Percentiles rank a stretch among this genome's conserved stretches.
Evolutionary conservation across 2,888 invertebrate genomes (phyloP).

Genomic region (Hypomecis punctinalis): DNA sequence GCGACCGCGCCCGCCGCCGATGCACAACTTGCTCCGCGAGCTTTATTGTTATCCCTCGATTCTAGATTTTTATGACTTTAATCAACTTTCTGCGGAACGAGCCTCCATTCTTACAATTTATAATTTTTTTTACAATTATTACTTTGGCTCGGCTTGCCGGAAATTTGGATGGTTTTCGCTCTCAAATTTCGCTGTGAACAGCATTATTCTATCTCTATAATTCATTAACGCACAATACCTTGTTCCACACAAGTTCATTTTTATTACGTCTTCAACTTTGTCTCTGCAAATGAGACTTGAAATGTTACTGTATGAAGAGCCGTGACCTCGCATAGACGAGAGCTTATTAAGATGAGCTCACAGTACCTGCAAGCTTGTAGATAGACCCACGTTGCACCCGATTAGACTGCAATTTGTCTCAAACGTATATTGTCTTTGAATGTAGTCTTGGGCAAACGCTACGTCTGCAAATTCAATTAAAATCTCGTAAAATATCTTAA

Average conservation of each 20-base stretch:
- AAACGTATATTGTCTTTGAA: slow-evolving; percentile 31
- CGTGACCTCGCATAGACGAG: slow-evolving; percentile 62
- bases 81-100: slow-evolving; percentile 51
- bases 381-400: slow-evolving; percentile 26
- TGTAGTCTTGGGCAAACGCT: slow-evolving; percentile 37
- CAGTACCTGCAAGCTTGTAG: slow-evolving; percentile 44
- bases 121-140: slow-evolving; percentile 20
- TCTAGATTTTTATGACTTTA: slow-evolving; percentile 61
- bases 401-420: slow-evolving; percentile 30
- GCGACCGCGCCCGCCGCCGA: slow-evolving; percentile 55
- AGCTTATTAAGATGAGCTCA: slow-evolving; percentile 64
- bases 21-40: slow-evolving; percentile 66
- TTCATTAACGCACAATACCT: not conserved
- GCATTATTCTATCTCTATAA: not conserved
- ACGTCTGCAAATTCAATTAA: slow-evolving; percentile 41
- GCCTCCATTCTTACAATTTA: slow-evolving; percentile 39
- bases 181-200: not conserved
- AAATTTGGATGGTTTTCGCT: not conserved
- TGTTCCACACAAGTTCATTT: slow-evolving; percentile 2
- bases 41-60: slow-evolving; percentile 66
- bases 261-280: slow-evolving; percentile 26
- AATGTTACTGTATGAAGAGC: slow-evolving; percentile 50
- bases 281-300: slow-evolving; percentile 53
- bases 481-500: slow-evolving; percentile 40
- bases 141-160: slow-evolving; percentile 1